phyloP scores from a whole-genome alignment of 23 tunicate genomes.

The Styela clava region DNA sequence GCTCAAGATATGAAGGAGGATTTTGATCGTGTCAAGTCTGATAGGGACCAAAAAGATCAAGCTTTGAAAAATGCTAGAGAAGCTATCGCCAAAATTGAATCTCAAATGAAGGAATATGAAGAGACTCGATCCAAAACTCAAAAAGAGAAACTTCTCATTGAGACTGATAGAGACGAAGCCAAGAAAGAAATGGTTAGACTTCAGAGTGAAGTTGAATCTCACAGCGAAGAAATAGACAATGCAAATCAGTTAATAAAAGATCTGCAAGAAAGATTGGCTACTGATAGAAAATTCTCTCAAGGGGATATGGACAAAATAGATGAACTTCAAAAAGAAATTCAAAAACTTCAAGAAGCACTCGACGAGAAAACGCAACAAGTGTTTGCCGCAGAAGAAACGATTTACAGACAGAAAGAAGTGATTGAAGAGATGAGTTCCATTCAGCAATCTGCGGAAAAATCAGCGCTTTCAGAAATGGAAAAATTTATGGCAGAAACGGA shows the following conservation, averaged over 20 bases:
- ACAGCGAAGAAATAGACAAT: background rate
- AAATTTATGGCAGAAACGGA: constrained; percentile 67
- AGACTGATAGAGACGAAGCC: constrained; percentile 36
- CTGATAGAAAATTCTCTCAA: background rate
- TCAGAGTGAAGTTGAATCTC: constrained; percentile 33
- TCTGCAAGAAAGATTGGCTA: constrained; percentile 3
- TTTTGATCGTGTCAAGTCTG: background rate
- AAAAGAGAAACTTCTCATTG: constrained; percentile 22
- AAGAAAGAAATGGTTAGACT: constrained; percentile 38
- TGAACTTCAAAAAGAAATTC: constrained; percentile 53
- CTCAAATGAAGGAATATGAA: constrained; percentile 37
- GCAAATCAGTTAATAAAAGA: constrained; percentile 1
- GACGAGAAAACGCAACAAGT: constrained; percentile 73
- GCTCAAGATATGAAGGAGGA: constrained; percentile 6
- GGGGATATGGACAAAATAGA: constrained; percentile 13
- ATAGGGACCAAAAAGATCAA: constrained; percentile 17
- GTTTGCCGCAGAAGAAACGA: constrained; percentile 83
- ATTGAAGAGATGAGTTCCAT: constrained; percentile 65
- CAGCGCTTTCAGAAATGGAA: constrained; percentile 78
- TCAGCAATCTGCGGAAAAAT: constrained; percentile 59
- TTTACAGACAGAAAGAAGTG: constrained; percentile 90
- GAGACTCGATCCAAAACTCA: constrained; percentile 12
- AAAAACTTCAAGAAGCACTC: constrained; percentile 41
- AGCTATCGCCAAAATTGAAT: constrained; percentile 41
- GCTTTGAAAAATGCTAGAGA: constrained; percentile 52